phyloP scores from a whole-genome alignment of 2,888 invertebrate genomes.

The Troides oblongomaculatus region DNA sequence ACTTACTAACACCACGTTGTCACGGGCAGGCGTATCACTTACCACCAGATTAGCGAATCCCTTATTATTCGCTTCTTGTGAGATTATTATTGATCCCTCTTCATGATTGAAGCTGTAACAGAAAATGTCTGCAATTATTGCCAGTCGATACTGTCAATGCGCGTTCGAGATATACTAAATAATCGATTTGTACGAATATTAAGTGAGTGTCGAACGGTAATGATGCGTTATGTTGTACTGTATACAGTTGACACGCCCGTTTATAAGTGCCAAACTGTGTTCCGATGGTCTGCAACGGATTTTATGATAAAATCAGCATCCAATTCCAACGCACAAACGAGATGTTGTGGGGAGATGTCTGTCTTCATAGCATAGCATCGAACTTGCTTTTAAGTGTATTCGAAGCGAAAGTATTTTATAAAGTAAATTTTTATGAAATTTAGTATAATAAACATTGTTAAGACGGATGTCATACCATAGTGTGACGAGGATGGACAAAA shows the following conservation, averaged over 20 bases:
- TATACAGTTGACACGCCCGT: neutral
- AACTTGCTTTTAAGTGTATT: neutral
- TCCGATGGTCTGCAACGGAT: neutral
- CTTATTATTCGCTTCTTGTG: too few species aligned
- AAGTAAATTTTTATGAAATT: neutral
- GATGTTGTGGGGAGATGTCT: neutral
- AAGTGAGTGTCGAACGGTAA: neutral
- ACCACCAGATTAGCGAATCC: too few species aligned
- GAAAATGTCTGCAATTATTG: neutral
- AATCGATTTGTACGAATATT: neutral
- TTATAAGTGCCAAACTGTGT: constrained; percentile 9
- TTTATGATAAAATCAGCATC: constrained; percentile 13
- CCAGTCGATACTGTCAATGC: neutral
- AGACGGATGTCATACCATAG: too few species aligned
- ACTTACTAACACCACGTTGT: too few species aligned
- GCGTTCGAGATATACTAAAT: neutral
- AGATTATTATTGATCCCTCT: too few species aligned
- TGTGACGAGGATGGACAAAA: too few species aligned
- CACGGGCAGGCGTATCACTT: too few species aligned
- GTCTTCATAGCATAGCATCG: neutral
- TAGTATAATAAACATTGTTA: too few species aligned
- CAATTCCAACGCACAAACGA: neutral
- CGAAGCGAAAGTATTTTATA: neutral
- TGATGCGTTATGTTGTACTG: neutral
- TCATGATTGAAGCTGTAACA: too few species aligned